Conservation (phyloP, 2,888 invertebrate species). For the Noctua janthina region DNA sequence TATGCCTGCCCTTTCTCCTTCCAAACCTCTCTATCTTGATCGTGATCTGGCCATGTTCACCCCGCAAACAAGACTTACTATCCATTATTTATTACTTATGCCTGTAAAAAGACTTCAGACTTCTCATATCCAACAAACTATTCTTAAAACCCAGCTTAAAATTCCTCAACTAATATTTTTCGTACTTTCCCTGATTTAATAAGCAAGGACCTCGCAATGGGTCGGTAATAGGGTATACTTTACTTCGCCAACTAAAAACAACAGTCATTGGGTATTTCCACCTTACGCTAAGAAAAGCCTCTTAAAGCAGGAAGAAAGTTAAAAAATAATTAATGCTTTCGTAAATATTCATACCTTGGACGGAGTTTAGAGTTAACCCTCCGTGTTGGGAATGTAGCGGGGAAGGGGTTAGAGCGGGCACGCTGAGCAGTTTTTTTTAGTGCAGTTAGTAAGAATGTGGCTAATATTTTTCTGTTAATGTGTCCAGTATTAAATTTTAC, state of each 20-base stretch:
- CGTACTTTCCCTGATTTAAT: slow-evolving; percentile 61
- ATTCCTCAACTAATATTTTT: slow-evolving; percentile 46
- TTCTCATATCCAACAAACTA: not conserved
- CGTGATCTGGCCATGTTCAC: not conserved
- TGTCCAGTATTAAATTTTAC: no score
- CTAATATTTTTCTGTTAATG: no score
- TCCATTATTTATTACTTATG: not conserved
- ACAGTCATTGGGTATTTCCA: slow-evolving; percentile 81
- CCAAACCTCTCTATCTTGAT: not conserved
- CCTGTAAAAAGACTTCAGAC: not conserved
- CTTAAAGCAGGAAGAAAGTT: slow-evolving; percentile 88
- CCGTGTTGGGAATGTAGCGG: slow-evolving; percentile 70
- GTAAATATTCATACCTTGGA: slow-evolving; percentile 91
- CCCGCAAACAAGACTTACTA: not conserved
- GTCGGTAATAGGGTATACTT: slow-evolving; percentile 64
- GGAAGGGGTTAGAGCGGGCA: slow-evolving; percentile 22
- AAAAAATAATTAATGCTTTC: slow-evolving; percentile 91
- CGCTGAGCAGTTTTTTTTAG: slow-evolving; percentile 13
- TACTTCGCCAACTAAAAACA: slow-evolving; percentile 70
- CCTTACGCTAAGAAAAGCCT: slow-evolving; percentile 85
- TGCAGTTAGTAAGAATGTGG: no score
- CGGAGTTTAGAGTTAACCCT: slow-evolving; percentile 88
- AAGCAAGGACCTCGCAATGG: slow-evolving; percentile 58
- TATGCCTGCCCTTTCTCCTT: not conserved
- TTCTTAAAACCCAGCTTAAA: slow-evolving; percentile 36